phyloP scores from a whole-genome alignment of 2,797 vertebrate genomes.

The Phrynocephalus vlangalii region DNA sequence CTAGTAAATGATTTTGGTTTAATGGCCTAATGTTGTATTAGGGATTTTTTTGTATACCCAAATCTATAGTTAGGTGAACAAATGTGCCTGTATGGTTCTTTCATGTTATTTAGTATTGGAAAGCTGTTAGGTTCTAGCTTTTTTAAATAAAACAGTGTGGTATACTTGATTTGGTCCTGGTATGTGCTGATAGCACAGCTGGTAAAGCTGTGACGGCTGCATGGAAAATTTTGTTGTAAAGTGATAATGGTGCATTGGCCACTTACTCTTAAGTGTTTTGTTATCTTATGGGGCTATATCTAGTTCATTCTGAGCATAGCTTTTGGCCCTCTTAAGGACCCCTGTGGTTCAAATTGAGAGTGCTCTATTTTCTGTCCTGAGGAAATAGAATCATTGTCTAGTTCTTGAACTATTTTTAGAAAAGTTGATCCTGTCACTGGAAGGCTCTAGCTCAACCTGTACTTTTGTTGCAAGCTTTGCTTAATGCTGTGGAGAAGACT shows the following conservation, averaged over 20 bases:
- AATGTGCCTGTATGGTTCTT: neutral
- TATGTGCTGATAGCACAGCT: neutral
- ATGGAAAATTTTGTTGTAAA: neutral
- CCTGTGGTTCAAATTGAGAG: neutral
- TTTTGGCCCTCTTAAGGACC: neutral
- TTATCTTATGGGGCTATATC: neutral
- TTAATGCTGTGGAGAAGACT: constrained; percentile 6
- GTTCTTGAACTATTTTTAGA: constrained; percentile 2
- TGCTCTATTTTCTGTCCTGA: neutral
- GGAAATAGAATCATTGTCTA: neutral
- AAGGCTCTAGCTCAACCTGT: neutral
- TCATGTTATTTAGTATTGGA: neutral
- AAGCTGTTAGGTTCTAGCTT: neutral
- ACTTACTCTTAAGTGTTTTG: neutral
- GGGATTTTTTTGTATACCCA: neutral
- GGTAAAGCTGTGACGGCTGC: neutral
- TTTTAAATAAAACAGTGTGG: neutral
- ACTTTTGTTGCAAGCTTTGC: neutral
- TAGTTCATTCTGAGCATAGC: neutral
- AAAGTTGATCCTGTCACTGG: neutral
- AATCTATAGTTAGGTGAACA: neutral
- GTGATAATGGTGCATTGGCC: neutral
- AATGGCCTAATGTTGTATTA: neutral
- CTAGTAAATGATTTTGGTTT: neutral
- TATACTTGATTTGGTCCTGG: neutral